These are phyloP conservation scores for Neosilurus hyrtlii DNA, from an alignment of 2,797 vertebrate species.

Conservation along the genomic window DNA sequence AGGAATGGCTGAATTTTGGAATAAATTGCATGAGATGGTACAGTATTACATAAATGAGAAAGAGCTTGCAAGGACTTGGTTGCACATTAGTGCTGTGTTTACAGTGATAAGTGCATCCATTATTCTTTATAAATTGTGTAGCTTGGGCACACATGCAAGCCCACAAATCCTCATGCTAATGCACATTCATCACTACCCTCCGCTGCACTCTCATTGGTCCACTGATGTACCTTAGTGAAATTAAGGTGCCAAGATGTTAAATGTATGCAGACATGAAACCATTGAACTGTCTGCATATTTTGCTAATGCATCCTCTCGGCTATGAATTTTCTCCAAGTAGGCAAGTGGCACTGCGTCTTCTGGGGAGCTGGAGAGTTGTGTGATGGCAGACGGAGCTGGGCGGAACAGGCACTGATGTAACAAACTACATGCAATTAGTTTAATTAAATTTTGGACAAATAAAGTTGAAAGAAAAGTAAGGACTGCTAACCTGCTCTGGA, in stretches of 20 bases:
- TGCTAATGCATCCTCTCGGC: conserved; percentile 7
- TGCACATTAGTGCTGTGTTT: conserved; percentile 34
- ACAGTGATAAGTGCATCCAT: conserved; percentile 30
- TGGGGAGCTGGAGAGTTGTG: neutral
- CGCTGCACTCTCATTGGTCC: conserved; percentile 20
- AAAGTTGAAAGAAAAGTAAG: neutral
- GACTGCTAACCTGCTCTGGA: neutral
- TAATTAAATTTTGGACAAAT: neutral
- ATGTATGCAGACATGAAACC: conserved; percentile 22
- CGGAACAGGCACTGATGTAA: conserved; percentile 3
- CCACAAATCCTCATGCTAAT: conserved; percentile 29
- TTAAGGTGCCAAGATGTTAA: conserved; percentile 38
- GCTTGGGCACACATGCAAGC: conserved; percentile 14
- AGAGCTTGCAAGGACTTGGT: neutral
- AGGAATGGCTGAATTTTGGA: conserved; percentile 5
- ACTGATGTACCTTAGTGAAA: conserved; percentile 28
- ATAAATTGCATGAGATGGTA: neutral
- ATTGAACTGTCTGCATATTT: conserved; percentile 26
- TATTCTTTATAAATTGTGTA: conserved; percentile 16
- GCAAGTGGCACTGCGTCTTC: neutral
- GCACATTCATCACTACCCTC: conserved; percentile 22
- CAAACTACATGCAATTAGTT: neutral
- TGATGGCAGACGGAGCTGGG: conserved; percentile 9
- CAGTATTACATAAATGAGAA: conserved; percentile 3
- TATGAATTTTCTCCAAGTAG: conserved; percentile 18